These are phyloP conservation scores for Tetheella fluctuosa DNA, from an alignment of 2,888 invertebrate genomes.

Conservation along the genomic window DNA sequence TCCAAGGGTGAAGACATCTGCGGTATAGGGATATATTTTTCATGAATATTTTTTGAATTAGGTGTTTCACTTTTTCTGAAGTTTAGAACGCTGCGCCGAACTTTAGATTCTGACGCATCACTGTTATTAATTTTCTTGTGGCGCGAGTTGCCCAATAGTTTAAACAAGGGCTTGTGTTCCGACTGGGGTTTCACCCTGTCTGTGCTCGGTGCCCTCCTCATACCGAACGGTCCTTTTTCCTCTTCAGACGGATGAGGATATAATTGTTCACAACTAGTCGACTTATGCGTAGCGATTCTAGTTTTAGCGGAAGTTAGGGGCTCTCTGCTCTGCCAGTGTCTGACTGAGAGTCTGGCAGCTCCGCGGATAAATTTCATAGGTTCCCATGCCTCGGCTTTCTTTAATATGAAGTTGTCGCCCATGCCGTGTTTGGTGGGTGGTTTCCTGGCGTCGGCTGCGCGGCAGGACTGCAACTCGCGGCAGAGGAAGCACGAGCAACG, in stretches of 20 bases:
- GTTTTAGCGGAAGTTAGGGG: constrained; percentile 71
- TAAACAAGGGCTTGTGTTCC: constrained; percentile 75
- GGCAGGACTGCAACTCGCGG: constrained; percentile 87
- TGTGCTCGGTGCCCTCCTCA: constrained; percentile 79
- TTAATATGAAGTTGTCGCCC: constrained; percentile 83
- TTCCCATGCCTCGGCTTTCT: constrained; percentile 81
- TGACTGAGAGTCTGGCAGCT: constrained; percentile 79
- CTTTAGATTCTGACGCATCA: constrained; percentile 68
- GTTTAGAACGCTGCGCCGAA: constrained; percentile 72
- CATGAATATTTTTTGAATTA: constrained; percentile 69
- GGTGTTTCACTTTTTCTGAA: constrained; percentile 69
- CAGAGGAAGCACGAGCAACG: constrained; percentile 90
- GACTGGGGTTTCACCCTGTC: constrained; percentile 71
- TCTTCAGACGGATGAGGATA: constrained; percentile 71
- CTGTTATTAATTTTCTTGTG: constrained; percentile 68
- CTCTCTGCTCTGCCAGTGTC: constrained; percentile 81
- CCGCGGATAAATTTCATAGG: constrained; percentile 78
- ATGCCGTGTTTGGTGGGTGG: constrained; percentile 69
- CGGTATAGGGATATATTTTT: constrained; percentile 77
- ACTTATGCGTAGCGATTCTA: constrained; percentile 69
- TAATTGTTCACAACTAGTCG: constrained; percentile 80
- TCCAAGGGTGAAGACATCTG: constrained; percentile 65
- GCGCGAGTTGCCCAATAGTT: constrained; percentile 72
- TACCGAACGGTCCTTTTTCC: constrained; percentile 65
- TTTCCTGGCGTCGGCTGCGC: constrained; percentile 78